phyloP scores from a whole-genome alignment of 2,797 vertebrate species.

The Danio kyathit region DNA sequence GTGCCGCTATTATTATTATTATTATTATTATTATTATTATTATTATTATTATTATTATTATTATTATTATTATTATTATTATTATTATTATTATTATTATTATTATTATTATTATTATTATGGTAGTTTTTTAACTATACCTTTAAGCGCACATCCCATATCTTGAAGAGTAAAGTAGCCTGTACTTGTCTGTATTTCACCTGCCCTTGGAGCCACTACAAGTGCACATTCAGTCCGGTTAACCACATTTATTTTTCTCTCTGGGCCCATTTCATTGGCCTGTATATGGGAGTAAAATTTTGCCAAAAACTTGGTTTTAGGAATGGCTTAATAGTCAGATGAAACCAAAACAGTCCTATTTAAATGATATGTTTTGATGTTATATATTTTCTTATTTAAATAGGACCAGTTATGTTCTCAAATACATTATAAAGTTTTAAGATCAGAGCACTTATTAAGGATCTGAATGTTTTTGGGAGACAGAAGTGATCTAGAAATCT shows the following conservation, averaged over 20 bases:
- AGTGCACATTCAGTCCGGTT: background rate
- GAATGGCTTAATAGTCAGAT: background rate
- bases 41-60: too few species aligned
- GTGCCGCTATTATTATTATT: too few species aligned
- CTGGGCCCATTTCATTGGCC: background rate
- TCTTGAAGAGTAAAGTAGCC: too few species aligned
- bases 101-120: too few species aligned
- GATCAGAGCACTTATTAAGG: background rate
- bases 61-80: too few species aligned
- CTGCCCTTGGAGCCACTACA: background rate
- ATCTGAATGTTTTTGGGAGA: background rate
- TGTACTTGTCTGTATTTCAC: too few species aligned
- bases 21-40: too few species aligned
- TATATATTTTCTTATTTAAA: background rate
- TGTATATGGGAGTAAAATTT: background rate
- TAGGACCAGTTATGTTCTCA: background rate
- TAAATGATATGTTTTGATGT: background rate
- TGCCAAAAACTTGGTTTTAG: background rate
- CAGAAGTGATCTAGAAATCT: background rate
- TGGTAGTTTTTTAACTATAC: too few species aligned
- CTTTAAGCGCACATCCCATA: too few species aligned
- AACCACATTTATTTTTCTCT: background rate
- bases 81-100: too few species aligned
- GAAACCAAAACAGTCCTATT: background rate
- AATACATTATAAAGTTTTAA: background rate